Evolutionary conservation across 2,888 invertebrate species (phyloP).

Genomic region (Sarcophaga variegata): DNA sequence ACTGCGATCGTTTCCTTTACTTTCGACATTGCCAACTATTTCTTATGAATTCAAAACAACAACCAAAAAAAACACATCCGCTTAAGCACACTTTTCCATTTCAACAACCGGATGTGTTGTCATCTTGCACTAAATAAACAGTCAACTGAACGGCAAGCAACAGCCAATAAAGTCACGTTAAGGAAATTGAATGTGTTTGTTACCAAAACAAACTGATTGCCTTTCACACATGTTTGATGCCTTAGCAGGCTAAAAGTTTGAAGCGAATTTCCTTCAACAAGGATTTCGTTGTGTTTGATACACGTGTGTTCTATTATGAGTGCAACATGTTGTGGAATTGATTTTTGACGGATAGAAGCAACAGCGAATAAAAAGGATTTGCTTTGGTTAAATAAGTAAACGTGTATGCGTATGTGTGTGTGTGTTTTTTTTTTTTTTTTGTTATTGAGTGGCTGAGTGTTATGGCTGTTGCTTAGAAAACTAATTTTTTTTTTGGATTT

Average conservation of each 20-base stretch:
- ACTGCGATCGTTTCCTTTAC: conserved; percentile 31
- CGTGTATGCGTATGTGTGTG: no score
- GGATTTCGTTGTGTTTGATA: conserved; percentile 2
- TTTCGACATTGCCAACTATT: conserved; percentile 17
- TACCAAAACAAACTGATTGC: conserved; percentile 26
- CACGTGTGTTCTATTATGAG: conserved; percentile 35
- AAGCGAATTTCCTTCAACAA: conserved; percentile 6
- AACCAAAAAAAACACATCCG: conserved; percentile 20
- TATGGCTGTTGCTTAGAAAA: no score
- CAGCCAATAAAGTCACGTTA: background rate
- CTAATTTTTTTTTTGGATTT: background rate
- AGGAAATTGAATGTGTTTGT: conserved; percentile 25
- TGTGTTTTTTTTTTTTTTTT: no score
- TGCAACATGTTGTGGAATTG: conserved; percentile 58
- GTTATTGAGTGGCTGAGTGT: background rate
- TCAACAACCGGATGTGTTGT: conserved; percentile 67
- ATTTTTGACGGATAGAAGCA: background rate
- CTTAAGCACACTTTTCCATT: conserved; percentile 49
- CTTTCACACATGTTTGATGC: conserved; percentile 60
- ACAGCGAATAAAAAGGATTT: background rate
- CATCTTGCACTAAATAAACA: conserved; percentile 45
- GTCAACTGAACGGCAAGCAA: conserved; percentile 54
- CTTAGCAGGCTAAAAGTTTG: background rate
- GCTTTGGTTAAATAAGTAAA: conserved; percentile 12
- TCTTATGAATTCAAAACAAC: background rate